Base-by-base conservation (phyloP, 30 jellyfish, hydroid and myxozoan genomes). In the Chrysaora quinquecirrha region DNA sequence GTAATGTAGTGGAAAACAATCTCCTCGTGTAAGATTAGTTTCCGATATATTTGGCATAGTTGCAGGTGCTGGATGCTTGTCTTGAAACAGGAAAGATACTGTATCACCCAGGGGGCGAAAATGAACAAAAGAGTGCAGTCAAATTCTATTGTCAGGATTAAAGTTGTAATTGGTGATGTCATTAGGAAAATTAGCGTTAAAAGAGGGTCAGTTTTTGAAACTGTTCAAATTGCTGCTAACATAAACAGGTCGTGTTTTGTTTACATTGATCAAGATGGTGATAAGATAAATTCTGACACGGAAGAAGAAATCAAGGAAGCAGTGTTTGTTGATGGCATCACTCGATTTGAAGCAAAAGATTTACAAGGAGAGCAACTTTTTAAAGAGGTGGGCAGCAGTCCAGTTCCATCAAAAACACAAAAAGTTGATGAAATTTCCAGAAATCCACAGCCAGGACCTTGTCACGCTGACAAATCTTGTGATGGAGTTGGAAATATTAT, bases 231-330 rank as follows among this genome's bases (percentile, higher is more conserved):
- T 20, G 19, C 0, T 14, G 81, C 34, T 14, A 20, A 24, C 28
- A 34, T 19, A 69, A 32, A 7, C 0, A 43, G 31, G 21, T 21
- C 21, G 34, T 38, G 35, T 32, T 38, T 69, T 20, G 64, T 38
- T 32, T 34, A 69, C 23, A 33, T 69, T 1, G 81, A 69, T 24
- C 31, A 69, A 11, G 81, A 69, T 69, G 81, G 81, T 31, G 68
- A 69, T 6, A 31, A 34, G 22, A 69, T 69, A 31, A 33, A 6
- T 20, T 32, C 81, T 0, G 64, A 14, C 30, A 14, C 81, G 12
- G 81, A 69, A 23, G 34, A 34, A 34, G 81, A 34, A 69, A 34
- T 69, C 0, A 34, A 33, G 34, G 68, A 38, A 18, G 64, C 66
- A 32, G 34, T 69, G 19, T 69, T 69, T 0, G 23, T 32, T 1